phyloP scores from a whole-genome alignment of 2,888 invertebrate genomes.

The Philhelius pedissequus region DNA sequence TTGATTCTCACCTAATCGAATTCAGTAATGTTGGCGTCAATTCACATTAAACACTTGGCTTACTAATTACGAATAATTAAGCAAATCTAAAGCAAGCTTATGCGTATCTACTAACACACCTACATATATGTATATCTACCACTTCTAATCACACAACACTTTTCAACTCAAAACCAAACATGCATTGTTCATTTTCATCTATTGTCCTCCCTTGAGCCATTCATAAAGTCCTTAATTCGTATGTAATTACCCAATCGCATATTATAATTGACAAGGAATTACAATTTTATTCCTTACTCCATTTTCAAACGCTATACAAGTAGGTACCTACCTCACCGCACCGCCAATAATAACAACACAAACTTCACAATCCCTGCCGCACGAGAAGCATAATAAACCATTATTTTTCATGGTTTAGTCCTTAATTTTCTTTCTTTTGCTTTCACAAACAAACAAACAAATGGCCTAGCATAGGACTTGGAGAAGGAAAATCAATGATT shows the following conservation, averaged over 20 bases:
- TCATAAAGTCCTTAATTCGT: constrained; percentile 50
- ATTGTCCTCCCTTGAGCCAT: not conserved
- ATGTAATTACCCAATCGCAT: constrained; percentile 62
- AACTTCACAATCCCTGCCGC: constrained; percentile 23
- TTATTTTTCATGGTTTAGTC: constrained; percentile 24
- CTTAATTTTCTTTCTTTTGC: constrained; percentile 1
- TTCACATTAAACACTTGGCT: not conserved
- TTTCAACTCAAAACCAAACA: constrained; percentile 12
- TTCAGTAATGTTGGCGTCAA: not conserved
- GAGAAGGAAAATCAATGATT: constrained; percentile 65
- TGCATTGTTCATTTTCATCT: not conserved
- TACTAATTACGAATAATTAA: constrained; percentile 41
- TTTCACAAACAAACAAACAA: constrained; percentile 15
- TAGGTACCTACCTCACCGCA: not conserved
- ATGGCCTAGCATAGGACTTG: constrained; percentile 17
- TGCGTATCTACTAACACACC: not conserved
- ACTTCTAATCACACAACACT: not conserved
- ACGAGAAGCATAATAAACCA: constrained; percentile 49
- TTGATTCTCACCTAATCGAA: not conserved
- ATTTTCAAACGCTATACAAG: not conserved
- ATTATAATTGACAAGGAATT: constrained; percentile 57
- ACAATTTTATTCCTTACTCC: constrained; percentile 33
- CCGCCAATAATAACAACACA: constrained; percentile 12
- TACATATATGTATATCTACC: not conserved
- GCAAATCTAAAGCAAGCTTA: constrained; percentile 41